These are phyloP conservation scores for Drosophila sproati DNA, from an alignment of 1,140 invertebrate genomes.

Conservation along the genomic window DNA sequence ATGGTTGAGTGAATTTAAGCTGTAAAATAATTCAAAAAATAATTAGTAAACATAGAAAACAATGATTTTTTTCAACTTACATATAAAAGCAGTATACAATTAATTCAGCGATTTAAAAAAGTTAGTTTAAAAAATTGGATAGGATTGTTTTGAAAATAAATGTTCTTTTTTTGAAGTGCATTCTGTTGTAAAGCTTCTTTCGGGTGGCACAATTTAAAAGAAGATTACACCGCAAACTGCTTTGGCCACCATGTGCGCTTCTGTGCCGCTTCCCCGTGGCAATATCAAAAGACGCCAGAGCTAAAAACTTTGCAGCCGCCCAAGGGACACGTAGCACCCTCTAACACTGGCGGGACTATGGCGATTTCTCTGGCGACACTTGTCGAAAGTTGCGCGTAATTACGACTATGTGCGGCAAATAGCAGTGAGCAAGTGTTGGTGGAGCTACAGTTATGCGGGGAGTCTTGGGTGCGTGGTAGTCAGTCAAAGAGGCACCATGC, in stretches of 20 bases:
- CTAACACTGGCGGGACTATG: slow-evolving; percentile 34
- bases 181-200: slow-evolving; percentile 43
- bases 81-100: background rate
- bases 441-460: slow-evolving; percentile 26
- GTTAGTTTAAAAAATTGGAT: background rate
- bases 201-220: slow-evolving; percentile 67
- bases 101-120: background rate
- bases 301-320: slow-evolving; percentile 55
- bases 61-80: background rate
- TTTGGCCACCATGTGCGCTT: slow-evolving; percentile 33
- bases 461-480: slow-evolving; percentile 18
- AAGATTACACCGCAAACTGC: slow-evolving; percentile 79
- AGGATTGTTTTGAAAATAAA: background rate
- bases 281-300: slow-evolving; percentile 49
- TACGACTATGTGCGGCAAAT: slow-evolving; percentile 62
- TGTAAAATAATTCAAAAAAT: background rate
- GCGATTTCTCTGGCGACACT: slow-evolving; percentile 75
- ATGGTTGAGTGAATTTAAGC: background rate
- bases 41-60: background rate
- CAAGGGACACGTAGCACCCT: slow-evolving; percentile 43
- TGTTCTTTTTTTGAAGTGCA: slow-evolving; percentile 8
- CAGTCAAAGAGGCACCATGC: slow-evolving; percentile 41
- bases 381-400: slow-evolving; percentile 82
- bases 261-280: slow-evolving; percentile 14
- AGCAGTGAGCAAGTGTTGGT: slow-evolving; percentile 14